Evolutionary conservation across 2,888 invertebrate genomes (phyloP), one percentile per base, ranked within the genome.

Genomic region (Caenorhabditis becei): DNA sequence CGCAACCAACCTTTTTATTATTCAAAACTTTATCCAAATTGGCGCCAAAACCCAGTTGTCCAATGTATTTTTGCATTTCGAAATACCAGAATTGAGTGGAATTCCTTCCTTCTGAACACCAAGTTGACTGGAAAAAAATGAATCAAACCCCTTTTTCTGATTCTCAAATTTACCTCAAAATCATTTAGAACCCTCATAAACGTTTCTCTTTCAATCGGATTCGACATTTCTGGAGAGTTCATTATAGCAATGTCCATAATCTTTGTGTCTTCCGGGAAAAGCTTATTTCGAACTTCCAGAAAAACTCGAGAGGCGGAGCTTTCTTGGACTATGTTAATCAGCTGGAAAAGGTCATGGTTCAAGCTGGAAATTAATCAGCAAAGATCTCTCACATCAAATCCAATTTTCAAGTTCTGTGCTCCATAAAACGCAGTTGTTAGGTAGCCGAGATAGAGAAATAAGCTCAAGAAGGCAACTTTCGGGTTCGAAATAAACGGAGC

Each of bases 21-120:
- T 78, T 71, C 35, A 80, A 47, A 56, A 86, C 58, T 18, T 72
- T 74, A 5, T 80, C 80, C 66, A 85, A 77, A 56, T 80, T 78
- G 0, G 59, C 77, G 0, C 85, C 87, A 44, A 89, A 89, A 24
- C 89, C 89, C 18, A 89, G 65, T 0, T 80, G 61, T 0, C 78
- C 58, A 41, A 89, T 18, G 62, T 88, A 89, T 7, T 82, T 75
- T 67, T 86, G 69, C 77, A 85, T 87, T 20, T 80, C 86, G 35
- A 86, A 86, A 35, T 83, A 83, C 88, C 88, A 90, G 67, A 90
- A 90, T 47, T 86, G 77, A 0, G 90, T 89, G 61, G 62, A 78
- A 18, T 84, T 78, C 16, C 80, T 35, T 0, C 83, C 83, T 24
- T 70, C 69, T 16, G 83, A 83, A 35, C 83, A 85, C 71, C 82